phyloP scores from a whole-genome alignment of 2,888 invertebrate genomes.

The Netelia fuscicornis region DNA sequence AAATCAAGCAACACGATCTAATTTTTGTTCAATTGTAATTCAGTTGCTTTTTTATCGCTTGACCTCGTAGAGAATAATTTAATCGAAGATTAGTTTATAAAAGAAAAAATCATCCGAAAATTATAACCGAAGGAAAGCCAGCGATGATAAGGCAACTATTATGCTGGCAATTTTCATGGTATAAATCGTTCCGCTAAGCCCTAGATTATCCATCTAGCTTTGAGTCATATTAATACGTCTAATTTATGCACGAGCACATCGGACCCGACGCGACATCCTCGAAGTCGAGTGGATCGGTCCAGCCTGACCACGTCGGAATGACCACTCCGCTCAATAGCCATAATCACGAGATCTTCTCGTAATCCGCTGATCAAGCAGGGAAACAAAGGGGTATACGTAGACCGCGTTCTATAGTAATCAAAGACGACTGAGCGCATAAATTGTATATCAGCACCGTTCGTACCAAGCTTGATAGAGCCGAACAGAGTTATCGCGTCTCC shows the following conservation, averaged over 20 bases:
- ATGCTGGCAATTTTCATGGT: neutral
- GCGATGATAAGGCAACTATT: neutral
- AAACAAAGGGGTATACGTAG: constrained; percentile 36
- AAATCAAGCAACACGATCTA: too few species aligned
- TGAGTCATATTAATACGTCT: constrained; percentile 74
- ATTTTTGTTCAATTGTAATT: too few species aligned
- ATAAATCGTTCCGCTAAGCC: neutral
- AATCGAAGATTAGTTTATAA: too few species aligned
- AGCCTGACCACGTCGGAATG: constrained; percentile 22
- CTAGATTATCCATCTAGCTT: constrained; percentile 62
- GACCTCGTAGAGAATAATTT: too few species aligned
- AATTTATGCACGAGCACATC: constrained; percentile 75
- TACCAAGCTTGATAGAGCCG: neutral
- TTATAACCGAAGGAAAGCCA: too few species aligned
- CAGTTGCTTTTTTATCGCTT: too few species aligned
- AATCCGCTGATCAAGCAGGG: constrained; percentile 47
- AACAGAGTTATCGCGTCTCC: too few species aligned
- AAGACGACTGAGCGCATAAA: neutral
- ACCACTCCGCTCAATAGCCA: constrained; percentile 44
- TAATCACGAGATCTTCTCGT: constrained; percentile 35
- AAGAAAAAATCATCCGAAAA: too few species aligned
- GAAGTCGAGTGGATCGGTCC: constrained; percentile 26
- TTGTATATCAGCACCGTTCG: neutral
- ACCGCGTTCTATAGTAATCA: constrained; percentile 25
- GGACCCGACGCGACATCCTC: constrained; percentile 40